These are phyloP conservation scores for Hermetia illucens DNA, from an alignment of 1,140 invertebrate genomes.

Conservation along the genomic window DNA sequence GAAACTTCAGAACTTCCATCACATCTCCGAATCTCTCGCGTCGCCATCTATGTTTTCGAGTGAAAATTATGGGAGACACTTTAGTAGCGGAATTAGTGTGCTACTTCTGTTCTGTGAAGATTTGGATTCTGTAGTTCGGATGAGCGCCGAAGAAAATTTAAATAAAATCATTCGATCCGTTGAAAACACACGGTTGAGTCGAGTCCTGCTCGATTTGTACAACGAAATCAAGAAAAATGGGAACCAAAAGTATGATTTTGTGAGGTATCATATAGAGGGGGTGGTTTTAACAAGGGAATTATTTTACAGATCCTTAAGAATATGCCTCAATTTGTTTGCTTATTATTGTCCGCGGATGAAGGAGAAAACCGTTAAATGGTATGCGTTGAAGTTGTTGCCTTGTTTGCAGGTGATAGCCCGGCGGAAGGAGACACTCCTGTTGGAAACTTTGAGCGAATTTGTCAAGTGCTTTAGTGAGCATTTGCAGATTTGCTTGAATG, in stretches of 20 bases:
- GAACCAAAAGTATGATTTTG: conserved; percentile 19
- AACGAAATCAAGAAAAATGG: conserved; percentile 70
- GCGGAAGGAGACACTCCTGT: conserved; percentile 54
- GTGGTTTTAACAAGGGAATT: too few species aligned
- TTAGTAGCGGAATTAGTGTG: conserved; percentile 55
- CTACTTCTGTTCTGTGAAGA: conserved; percentile 60
- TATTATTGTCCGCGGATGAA: conserved; percentile 51
- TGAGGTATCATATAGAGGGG: neutral
- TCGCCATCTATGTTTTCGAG: conserved; percentile 34
- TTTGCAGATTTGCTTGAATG: conserved; percentile 56
- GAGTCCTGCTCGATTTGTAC: conserved; percentile 65
- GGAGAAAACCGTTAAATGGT: conserved; percentile 61
- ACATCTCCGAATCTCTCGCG: conserved; percentile 53
- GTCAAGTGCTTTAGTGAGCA: conserved; percentile 53
- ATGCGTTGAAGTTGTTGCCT: conserved; percentile 56
- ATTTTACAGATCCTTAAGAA: conserved; percentile 44
- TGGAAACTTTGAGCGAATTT: conserved; percentile 53
- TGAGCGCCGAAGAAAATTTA: conserved; percentile 65
- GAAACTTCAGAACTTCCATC: conserved; percentile 50
- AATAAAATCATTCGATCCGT: conserved; percentile 61
- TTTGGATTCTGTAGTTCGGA: conserved; percentile 58
- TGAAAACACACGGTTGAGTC: conserved; percentile 37
- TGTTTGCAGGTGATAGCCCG: conserved; percentile 50
- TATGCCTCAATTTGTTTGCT: conserved; percentile 60
- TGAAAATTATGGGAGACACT: conserved; percentile 48